Evolutionary conservation across 2,888 invertebrate genomes (phyloP).

Genomic region (Rhagonycha fulva): DNA sequence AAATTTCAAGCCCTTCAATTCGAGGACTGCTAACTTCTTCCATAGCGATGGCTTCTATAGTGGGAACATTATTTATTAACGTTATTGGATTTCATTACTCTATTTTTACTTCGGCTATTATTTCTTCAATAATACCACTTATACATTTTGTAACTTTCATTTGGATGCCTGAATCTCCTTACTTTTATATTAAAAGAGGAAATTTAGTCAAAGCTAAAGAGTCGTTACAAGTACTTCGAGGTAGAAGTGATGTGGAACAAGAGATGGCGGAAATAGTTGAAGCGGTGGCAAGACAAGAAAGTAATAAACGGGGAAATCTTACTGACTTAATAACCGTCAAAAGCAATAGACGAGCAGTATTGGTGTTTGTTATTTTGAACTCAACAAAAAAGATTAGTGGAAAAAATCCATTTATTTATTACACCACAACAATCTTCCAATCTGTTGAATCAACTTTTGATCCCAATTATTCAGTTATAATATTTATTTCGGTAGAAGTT

Average conservation of each 20-base stretch:
- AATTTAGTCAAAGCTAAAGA: slow-evolving; percentile 55
- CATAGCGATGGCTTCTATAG: slow-evolving; percentile 60
- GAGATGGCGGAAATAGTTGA: slow-evolving; percentile 51
- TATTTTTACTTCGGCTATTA: slow-evolving; percentile 60
- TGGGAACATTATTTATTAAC: slow-evolving; percentile 65
- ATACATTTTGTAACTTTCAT: slow-evolving; percentile 62
- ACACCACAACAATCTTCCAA: slow-evolving; percentile 67
- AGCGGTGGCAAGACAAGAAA: slow-evolving; percentile 52
- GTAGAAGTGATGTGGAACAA: slow-evolving; percentile 57
- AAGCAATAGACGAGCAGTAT: slow-evolving; percentile 65
- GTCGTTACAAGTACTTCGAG: slow-evolving; percentile 64
- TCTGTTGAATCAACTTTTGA: slow-evolving; percentile 54
- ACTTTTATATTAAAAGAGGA: slow-evolving; percentile 55
- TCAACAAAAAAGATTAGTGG: slow-evolving; percentile 68
- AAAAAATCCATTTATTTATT: slow-evolving; percentile 59
- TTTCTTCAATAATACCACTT: slow-evolving; percentile 63
- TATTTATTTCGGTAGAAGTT: slow-evolving; percentile 63
- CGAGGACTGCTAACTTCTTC: slow-evolving; percentile 66
- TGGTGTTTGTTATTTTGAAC: slow-evolving; percentile 63
- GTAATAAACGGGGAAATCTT: slow-evolving; percentile 57
- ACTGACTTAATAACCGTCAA: slow-evolving; percentile 59
- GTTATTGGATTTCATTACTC: slow-evolving; percentile 64
- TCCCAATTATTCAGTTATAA: slow-evolving; percentile 62
- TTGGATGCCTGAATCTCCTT: slow-evolving; percentile 70
- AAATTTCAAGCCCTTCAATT: slow-evolving; percentile 61